Evolutionary conservation across 2,113 vertebrate species (phyloP).

Genomic region (Petaurus breviceps): DNA sequence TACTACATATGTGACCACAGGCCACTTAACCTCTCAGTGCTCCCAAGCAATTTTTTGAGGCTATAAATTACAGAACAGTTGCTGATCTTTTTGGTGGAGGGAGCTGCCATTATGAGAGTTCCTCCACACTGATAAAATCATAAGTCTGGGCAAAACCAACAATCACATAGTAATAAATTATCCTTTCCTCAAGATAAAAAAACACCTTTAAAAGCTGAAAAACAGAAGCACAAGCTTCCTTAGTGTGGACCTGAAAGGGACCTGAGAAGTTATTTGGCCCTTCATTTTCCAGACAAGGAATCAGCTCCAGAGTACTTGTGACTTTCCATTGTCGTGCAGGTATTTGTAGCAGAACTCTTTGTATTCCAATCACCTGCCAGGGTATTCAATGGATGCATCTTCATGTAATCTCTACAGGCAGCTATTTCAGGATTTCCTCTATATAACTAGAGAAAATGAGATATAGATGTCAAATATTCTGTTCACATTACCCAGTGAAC

Average conservation of each 20-base stretch:
- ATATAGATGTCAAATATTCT: background rate
- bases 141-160: background rate
- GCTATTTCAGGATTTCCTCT: background rate
- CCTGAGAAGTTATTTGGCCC: background rate
- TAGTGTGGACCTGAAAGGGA: background rate
- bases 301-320: background rate
- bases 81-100: background rate
- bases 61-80: background rate
- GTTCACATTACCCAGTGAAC: background rate
- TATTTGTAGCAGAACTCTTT: background rate
- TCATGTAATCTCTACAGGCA: background rate
- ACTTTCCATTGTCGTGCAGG: background rate
- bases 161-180: background rate
- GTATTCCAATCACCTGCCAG: background rate
- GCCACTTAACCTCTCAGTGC: background rate
- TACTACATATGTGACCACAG: background rate
- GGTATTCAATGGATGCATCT: background rate
- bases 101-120: background rate
- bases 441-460: background rate
- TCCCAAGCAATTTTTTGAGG: background rate
- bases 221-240: background rate
- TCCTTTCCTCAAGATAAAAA: background rate
- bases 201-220: background rate
- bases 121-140: background rate
- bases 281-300: background rate